Conservation (phyloP, 2,888 invertebrate species). For the Chrysodeixis includens region DNA sequence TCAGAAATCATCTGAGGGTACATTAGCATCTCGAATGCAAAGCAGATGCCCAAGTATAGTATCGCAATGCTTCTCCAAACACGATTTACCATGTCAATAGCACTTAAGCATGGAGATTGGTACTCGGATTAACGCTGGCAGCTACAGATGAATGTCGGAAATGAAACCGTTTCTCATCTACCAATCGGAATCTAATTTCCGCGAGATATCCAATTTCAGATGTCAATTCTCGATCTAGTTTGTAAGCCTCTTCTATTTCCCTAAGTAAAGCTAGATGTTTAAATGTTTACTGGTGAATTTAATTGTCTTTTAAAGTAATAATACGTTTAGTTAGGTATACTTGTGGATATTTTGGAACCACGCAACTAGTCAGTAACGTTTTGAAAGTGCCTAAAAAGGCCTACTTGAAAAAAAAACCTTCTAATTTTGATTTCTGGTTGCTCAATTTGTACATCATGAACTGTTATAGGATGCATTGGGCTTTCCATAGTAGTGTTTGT, state of each 20-base stretch:
- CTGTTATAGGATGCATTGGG: too few species aligned
- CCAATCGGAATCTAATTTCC: slow-evolving; percentile 30
- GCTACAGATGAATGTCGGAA: slow-evolving; percentile 21
- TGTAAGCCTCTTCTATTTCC: not conserved
- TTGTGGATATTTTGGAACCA: too few species aligned
- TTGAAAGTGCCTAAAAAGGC: too few species aligned
- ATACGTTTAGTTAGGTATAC: too few species aligned
- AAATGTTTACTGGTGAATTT: not conserved
- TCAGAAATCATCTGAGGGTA: not conserved
- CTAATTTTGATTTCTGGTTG: too few species aligned
- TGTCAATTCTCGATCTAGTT: slow-evolving; percentile 1
- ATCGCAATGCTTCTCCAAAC: not conserved
- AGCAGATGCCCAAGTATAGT: not conserved
- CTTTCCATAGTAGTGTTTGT: too few species aligned
- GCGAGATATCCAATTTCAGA: slow-evolving; percentile 8
- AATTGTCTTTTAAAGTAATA: too few species aligned
- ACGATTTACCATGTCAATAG: not conserved
- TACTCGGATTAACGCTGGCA: not conserved
- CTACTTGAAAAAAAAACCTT: too few species aligned
- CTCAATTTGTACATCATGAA: too few species aligned
- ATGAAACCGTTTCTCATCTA: slow-evolving; percentile 29
- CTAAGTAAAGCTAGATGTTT: not conserved
- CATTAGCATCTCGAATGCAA: not conserved
- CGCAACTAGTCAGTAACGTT: too few species aligned
- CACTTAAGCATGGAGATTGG: not conserved